Conservation (phyloP, 1,140 invertebrate species). For the Anastrepha obliqua region DNA sequence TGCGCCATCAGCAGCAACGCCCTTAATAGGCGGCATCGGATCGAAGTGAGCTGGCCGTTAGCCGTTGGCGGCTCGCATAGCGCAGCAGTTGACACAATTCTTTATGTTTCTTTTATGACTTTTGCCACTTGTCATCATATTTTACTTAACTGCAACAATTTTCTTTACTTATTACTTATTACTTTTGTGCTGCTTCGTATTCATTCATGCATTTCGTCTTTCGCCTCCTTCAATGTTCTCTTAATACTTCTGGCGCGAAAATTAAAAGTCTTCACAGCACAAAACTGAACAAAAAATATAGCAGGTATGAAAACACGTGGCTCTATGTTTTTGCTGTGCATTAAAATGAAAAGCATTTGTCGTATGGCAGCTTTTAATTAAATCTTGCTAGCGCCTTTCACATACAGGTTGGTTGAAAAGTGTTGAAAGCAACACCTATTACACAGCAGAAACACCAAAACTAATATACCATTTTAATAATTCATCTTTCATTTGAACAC, state of each 20-base stretch:
- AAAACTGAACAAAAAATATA: background rate
- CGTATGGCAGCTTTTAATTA: conserved; percentile 1
- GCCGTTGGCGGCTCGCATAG: background rate
- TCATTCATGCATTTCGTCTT: background rate
- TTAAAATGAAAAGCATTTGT: background rate
- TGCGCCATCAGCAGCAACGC: background rate
- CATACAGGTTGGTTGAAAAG: too few relatives aligned
- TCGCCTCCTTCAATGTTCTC: background rate
- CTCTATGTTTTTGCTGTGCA: background rate
- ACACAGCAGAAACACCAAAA: too few relatives aligned
- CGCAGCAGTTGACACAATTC: background rate
- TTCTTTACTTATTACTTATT: conserved; percentile 2
- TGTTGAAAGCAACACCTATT: too few relatives aligned
- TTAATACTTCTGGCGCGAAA: background rate
- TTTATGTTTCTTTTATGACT: conserved; percentile 26
- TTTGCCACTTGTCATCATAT: background rate
- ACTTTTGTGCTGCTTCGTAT: background rate
- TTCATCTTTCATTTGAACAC: too few relatives aligned
- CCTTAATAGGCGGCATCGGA: background rate
- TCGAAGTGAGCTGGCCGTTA: background rate
- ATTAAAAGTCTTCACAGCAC: background rate
- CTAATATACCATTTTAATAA: too few relatives aligned
- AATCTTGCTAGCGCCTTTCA: background rate
- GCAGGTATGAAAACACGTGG: background rate
- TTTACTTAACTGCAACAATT: conserved; percentile 20